Evolutionary conservation across 2,113 vertebrate species (phyloP).

Genomic region (Dipodomys ordii): DNA sequence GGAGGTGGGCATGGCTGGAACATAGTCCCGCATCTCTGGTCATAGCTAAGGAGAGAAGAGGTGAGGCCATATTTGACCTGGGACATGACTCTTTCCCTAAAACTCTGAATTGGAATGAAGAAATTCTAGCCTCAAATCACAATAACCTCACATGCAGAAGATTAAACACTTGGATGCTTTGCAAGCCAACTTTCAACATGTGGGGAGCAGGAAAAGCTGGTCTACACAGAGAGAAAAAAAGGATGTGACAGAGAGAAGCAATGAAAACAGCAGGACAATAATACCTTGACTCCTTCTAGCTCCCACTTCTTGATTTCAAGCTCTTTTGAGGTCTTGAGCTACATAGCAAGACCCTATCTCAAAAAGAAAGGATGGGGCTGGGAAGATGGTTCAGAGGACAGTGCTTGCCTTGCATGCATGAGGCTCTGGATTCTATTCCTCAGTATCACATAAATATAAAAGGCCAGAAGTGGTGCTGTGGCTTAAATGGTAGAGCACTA

Average conservation of each 20-base stretch:
- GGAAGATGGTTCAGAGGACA: no score
- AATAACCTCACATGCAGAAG: background rate
- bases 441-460: background rate
- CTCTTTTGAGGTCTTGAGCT: background rate
- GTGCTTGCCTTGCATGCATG: no score
- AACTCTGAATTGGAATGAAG: background rate
- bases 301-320: background rate
- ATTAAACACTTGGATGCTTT: background rate
- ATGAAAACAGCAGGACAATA: background rate
- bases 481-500: no score
- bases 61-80: background rate
- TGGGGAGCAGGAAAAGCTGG: background rate
- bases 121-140: background rate
- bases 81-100: background rate
- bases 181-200: background rate
- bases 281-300: background rate
- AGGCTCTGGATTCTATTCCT: no score
- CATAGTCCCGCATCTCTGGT: background rate
- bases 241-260: background rate
- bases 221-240: background rate
- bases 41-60: background rate
- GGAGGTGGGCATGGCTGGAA: background rate
- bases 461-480: no score
- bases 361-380: background rate
- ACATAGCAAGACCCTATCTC: no score